These are phyloP conservation scores for Sula dactylatra DNA, from an alignment of 2,113 vertebrate species.

Conservation along the genomic window DNA sequence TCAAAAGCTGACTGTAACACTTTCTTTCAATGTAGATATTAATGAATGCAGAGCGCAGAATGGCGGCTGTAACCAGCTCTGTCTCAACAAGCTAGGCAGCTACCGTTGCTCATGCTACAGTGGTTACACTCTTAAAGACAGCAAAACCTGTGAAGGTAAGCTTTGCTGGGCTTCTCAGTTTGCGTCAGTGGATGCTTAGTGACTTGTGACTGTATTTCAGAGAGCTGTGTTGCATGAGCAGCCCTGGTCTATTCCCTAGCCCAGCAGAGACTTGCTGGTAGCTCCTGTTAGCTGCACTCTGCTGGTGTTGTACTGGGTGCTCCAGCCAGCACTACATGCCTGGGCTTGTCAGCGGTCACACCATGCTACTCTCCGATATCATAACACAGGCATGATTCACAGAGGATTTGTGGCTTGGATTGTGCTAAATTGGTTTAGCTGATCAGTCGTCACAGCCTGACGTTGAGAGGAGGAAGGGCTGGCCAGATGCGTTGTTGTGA, in stretches of 20 bases:
- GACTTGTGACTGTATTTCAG: neutral
- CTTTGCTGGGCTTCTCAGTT: neutral
- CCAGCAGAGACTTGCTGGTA: neutral
- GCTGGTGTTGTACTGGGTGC: neutral
- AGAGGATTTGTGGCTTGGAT: constrained; percentile 9
- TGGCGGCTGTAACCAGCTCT: constrained; percentile 86
- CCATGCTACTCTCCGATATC: neutral
- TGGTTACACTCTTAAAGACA: constrained; percentile 79
- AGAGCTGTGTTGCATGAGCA: neutral
- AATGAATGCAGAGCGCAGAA: constrained; percentile 85
- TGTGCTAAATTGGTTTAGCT: neutral
- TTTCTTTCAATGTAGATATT: constrained; percentile 79
- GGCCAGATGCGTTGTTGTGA: neutral
- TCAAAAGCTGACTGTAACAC: neutral
- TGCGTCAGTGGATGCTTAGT: neutral
- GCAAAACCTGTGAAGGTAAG: constrained; percentile 85
- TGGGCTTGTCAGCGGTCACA: constrained; percentile 17
- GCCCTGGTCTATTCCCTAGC: neutral
- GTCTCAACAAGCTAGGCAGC: constrained; percentile 88
- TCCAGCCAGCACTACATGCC: constrained; percentile 15
- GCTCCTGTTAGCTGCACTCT: neutral
- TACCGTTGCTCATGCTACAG: constrained; percentile 86
- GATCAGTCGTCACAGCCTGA: neutral
- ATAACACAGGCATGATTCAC: constrained; percentile 24
- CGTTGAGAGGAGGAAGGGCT: neutral